phyloP scores from a whole-genome alignment of 2,797 vertebrate species.

The Tauraco hartlaubi region DNA sequence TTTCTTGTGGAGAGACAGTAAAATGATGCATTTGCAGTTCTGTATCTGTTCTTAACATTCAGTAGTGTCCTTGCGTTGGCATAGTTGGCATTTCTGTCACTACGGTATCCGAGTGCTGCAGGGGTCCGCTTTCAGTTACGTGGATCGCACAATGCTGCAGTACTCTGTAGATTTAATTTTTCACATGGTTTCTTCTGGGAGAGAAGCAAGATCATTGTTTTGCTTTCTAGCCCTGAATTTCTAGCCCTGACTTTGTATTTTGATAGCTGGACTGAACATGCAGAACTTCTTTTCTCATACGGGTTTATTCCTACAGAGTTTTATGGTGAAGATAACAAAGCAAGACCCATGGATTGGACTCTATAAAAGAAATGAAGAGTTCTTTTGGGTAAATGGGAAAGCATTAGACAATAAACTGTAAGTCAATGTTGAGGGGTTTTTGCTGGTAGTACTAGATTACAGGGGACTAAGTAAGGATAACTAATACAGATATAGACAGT shows the following conservation, averaged over 20 bases:
- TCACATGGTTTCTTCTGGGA: neutral
- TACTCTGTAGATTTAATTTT: neutral
- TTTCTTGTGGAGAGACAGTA: neutral
- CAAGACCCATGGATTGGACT: conserved; percentile 64
- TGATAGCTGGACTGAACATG: neutral
- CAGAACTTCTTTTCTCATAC: neutral
- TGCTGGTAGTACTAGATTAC: neutral
- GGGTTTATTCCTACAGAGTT: conserved; percentile 31
- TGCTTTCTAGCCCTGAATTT: neutral
- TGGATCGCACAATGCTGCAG: neutral
- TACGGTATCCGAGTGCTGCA: neutral
- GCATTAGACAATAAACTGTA: conserved; percentile 43
- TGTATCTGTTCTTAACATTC: neutral
- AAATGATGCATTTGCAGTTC: neutral
- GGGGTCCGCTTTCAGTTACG: neutral
- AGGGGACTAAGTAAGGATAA: neutral
- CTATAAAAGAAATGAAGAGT: conserved; percentile 16
- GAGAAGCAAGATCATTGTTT: neutral
- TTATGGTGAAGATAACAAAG: conserved; percentile 65
- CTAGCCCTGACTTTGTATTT: neutral
- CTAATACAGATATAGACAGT: neutral
- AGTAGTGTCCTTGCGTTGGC: neutral
- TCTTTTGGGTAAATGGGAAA: conserved; percentile 55
- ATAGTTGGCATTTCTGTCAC: neutral
- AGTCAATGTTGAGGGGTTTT: neutral